Evolutionary conservation across 2,113 vertebrate genomes (phyloP).

Genomic region (Pluvianellus socialis): DNA sequence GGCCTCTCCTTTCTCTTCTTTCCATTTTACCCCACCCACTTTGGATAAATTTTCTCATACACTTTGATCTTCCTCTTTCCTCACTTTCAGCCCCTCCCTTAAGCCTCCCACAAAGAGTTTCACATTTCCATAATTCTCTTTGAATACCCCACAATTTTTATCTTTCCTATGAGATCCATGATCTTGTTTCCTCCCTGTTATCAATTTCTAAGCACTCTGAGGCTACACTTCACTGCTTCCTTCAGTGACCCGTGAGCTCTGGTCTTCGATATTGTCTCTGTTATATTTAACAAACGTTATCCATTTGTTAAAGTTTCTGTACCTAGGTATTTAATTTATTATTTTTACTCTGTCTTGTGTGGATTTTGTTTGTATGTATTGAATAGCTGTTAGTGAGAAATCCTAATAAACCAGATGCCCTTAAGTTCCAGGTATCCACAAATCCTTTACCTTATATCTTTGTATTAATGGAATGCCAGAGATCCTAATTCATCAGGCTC

Average conservation of each 20-base stretch:
- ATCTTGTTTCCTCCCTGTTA: not conserved
- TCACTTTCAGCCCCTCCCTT: rapidly evolving
- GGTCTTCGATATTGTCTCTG: not conserved
- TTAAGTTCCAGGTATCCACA: not conserved
- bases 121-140: not conserved
- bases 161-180: not conserved
- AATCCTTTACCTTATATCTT: not conserved
- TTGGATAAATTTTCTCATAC: not conserved
- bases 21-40: not conserved
- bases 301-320: not conserved
- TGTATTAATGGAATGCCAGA: not conserved
- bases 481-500: not conserved
- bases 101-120: not conserved
- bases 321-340: not conserved
- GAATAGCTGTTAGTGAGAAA: not conserved
- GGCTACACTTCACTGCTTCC: not conserved
- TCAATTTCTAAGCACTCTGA: not conserved
- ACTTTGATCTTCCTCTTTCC: not conserved
- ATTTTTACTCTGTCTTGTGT: not conserved
- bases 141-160: not conserved
- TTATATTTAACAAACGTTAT: not conserved
- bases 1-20: not conserved
- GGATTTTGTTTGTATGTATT: not conserved
- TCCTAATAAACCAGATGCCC: not conserved
- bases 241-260: not conserved